Evolutionary conservation across 2,888 invertebrate genomes (phyloP).

Genomic region (Drosophila ezoana): DNA sequence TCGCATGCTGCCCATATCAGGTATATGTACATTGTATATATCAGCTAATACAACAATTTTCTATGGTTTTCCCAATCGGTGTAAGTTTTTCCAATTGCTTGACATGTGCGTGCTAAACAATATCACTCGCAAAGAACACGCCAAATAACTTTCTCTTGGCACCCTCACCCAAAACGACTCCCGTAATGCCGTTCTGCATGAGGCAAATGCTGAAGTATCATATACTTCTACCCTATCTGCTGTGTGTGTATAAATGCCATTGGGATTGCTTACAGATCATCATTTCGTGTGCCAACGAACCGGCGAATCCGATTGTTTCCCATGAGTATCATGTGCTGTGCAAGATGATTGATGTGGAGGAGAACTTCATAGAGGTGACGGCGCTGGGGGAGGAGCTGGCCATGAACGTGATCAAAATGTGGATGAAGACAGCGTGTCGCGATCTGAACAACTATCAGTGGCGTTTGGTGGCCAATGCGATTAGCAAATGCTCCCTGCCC

Average conservation of each 20-base stretch:
- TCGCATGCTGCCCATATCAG: constrained; percentile 43
- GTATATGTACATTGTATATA: constrained; percentile 32
- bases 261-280: constrained; percentile 88
- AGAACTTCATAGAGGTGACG: constrained; percentile 95
- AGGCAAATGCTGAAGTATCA: constrained; percentile 51
- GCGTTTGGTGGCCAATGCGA: constrained; percentile 96
- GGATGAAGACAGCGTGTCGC: constrained; percentile 95
- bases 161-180: constrained; percentile 60
- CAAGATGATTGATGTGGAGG: constrained; percentile 94
- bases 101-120: constrained; percentile 81
- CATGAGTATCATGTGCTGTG: constrained; percentile 94
- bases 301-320: constrained; percentile 93
- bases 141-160: constrained; percentile 29
- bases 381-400: constrained; percentile 97
- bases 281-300: constrained; percentile 95
- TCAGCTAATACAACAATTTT: not conserved
- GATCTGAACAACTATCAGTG: constrained; percentile 97
- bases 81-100: constrained; percentile 82
- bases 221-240: constrained; percentile 41
- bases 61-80: constrained; percentile 24
- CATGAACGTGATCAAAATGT: constrained; percentile 94
- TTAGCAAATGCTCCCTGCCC: constrained; percentile 96
- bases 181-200: constrained; percentile 67
- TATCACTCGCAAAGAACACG: constrained; percentile 55
- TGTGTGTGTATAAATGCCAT: constrained; percentile 9